Conservation (phyloP, 2,113 vertebrate genomes). For the Phylloscopus trochiloides region DNA sequence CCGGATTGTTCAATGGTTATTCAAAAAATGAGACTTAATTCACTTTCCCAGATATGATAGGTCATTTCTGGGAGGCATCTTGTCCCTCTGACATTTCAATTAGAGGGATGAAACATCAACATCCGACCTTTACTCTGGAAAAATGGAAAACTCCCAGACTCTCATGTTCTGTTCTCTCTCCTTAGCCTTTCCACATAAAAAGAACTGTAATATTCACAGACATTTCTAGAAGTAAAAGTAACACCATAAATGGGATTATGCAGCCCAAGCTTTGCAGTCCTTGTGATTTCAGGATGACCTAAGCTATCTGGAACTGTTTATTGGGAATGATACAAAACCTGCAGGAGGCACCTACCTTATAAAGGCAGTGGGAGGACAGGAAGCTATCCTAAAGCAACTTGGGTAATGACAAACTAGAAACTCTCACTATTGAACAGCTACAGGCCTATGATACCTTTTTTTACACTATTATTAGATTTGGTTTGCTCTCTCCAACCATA, state of each 20-base stretch:
- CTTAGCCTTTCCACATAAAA: neutral
- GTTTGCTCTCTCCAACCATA: neutral
- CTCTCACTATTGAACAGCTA: neutral
- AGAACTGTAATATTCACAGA: neutral
- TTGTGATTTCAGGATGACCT: neutral
- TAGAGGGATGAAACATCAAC: constrained; percentile 10
- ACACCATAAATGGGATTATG: neutral
- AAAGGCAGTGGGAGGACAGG: neutral
- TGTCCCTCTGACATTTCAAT: constrained; percentile 58
- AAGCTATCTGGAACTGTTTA: neutral
- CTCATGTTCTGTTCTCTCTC: neutral
- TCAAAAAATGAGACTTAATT: constrained; percentile 16
- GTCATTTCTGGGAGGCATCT: constrained; percentile 7
- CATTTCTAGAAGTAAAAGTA: neutral
- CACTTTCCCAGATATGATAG: constrained; percentile 6
- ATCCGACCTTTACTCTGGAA: neutral
- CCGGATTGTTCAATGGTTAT: neutral
- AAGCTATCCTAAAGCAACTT: neutral
- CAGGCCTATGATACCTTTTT: neutral
- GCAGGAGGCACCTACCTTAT: neutral
- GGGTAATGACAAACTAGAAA: neutral
- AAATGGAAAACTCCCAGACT: neutral
- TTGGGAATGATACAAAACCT: neutral
- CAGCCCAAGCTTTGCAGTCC: neutral
- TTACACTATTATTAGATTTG: neutral